These are phyloP conservation scores for Drymodes brunneopygia DNA, from an alignment of 2,113 vertebrate genomes.

Conservation along the genomic window DNA sequence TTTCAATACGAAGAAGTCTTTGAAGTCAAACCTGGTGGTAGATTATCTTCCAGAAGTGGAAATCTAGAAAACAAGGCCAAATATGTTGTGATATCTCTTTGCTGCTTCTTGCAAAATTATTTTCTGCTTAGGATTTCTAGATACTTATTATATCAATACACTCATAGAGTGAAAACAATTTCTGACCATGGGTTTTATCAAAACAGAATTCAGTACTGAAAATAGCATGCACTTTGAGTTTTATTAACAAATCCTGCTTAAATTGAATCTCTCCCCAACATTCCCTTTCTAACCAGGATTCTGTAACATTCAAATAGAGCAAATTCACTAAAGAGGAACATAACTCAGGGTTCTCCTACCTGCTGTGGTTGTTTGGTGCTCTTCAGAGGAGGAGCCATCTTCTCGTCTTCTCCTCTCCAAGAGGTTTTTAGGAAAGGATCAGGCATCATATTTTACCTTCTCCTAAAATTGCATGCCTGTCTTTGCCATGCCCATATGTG, in stretches of 20 bases:
- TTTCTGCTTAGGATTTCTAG: conserved; percentile 3
- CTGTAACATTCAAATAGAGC: neutral
- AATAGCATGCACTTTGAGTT: neutral
- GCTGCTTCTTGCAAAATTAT: neutral
- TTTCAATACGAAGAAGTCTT: neutral
- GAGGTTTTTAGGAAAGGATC: neutral
- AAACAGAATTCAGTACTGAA: neutral
- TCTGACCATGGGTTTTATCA: neutral
- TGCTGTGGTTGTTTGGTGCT: neutral
- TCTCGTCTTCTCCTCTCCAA: neutral
- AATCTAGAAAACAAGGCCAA: conserved; percentile 39
- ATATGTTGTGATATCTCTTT: neutral
- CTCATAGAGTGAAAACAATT: neutral
- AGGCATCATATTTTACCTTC: neutral
- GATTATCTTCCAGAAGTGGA: neutral
- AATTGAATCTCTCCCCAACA: neutral
- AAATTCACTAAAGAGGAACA: neutral
- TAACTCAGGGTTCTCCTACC: conserved; percentile 43
- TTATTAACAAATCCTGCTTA: neutral
- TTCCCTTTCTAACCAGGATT: neutral
- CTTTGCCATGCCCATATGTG: neutral
- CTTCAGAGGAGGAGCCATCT: neutral
- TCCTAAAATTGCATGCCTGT: neutral
- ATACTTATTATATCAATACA: neutral
- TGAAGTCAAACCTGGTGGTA: fast-evolving